A percentile compares a stretch with the other conserved stretches of the same genome.
phyloP scores from a whole-genome alignment of 1,140 invertebrate species.

The Nylanderia fulva region DNA sequence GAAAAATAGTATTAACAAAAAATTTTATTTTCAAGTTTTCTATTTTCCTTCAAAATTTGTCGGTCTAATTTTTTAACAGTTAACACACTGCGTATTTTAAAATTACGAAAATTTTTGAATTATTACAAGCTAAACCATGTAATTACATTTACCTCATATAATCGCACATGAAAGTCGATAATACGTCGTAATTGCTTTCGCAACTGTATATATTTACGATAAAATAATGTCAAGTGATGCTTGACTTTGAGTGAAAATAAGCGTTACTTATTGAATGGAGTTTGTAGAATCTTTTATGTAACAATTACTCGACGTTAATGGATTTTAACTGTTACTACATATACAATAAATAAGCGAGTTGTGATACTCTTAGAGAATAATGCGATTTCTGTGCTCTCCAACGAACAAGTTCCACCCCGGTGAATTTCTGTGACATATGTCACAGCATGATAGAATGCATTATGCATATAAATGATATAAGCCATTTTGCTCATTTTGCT shows the following conservation, averaged over 20 bases:
- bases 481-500: not conserved
- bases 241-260: constrained; percentile 11
- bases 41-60: no score
- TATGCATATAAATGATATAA: not conserved
- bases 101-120: not conserved
- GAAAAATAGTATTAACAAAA: no score
- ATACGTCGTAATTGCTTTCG: not conserved
- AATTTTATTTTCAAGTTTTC: no score
- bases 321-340: constrained; percentile 42
- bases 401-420: not conserved
- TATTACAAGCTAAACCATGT: not conserved
- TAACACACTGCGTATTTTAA: no score
- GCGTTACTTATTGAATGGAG: not conserved
- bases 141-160: not conserved
- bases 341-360: constrained; percentile 25
- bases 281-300: constrained; percentile 24
- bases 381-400: constrained; percentile 37
- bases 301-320: constrained; percentile 29
- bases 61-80: no score
- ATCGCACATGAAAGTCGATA: not conserved
- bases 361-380: constrained; percentile 46
- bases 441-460: not conserved
- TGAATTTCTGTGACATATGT: not conserved
- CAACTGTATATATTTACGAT: not conserved
- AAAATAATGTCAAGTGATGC: constrained; percentile 1